Percentiles rank a stretch among this genome's conserved stretches.
These are phyloP conservation scores for Syngnathus rostellatus DNA, from an alignment of 2,797 vertebrate species.

Conservation along the genomic window DNA sequence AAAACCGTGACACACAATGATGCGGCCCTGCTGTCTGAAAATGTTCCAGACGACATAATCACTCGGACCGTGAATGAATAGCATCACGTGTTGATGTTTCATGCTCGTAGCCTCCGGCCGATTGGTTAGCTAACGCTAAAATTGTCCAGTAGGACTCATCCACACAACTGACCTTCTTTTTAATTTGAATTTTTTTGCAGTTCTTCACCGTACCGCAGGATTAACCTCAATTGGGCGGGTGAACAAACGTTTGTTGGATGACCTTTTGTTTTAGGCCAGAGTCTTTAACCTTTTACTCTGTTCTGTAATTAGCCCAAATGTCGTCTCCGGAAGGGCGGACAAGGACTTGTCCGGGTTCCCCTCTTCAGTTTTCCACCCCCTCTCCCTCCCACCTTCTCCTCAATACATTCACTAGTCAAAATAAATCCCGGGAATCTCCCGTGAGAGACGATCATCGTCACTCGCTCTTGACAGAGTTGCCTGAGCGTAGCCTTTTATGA, in stretches of 20 bases:
- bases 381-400: not conserved
- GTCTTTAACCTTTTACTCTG: constrained; percentile 25
- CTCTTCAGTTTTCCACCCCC: not conserved
- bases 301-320: constrained; percentile 31
- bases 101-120: constrained; percentile 2
- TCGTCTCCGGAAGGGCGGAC: constrained; percentile 23
- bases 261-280: constrained; percentile 9
- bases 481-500: constrained; percentile 38
- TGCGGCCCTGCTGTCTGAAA: not conserved
- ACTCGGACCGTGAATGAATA: not conserved
- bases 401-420: constrained; percentile 16
- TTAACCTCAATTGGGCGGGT: not conserved
- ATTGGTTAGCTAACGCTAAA: not conserved
- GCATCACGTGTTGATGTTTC: not conserved
- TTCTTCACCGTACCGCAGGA: not conserved
- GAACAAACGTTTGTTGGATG: constrained; percentile 6
- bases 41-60: not conserved
- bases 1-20: not conserved
- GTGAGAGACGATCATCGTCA: constrained; percentile 15
- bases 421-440: not conserved
- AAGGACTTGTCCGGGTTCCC: constrained; percentile 61
- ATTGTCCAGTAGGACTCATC: not conserved
- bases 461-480: constrained; percentile 42
- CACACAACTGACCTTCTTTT: not conserved
- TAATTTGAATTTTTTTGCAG: no score